Base-by-base conservation (phyloP, 2,797 vertebrate genomes). In the Sylvilagus floridanus region DNA sequence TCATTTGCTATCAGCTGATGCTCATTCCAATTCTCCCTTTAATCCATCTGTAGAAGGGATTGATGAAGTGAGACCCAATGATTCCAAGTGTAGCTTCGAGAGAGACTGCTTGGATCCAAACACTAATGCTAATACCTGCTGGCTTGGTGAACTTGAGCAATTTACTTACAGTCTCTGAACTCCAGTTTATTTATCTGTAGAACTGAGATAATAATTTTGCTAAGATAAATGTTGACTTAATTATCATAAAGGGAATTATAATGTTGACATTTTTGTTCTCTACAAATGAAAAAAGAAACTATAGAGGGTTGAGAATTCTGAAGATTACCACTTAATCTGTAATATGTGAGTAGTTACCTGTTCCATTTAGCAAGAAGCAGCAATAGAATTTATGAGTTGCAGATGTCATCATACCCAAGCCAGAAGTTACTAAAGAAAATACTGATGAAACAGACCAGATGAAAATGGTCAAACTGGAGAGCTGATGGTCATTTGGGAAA, bases 281-380 rank as follows among this genome's bases (percentile, higher is more conserved):
- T 73, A 24, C 88, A 89, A 73, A 72, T 86, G 26, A 71, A 91
- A 91, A 28, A 81, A 69, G 37, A 93, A 78, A 87, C n/a, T 68
- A 42, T 17, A 21, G n/a, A 82, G 32, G 30, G 30, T 26, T 57
- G 35, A 73, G 50, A 57, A 73, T 11, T 30, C 73, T 68, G 35
- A 84, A 84, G 30, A 2, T 83, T 65, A 47, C n/a, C 77, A 54
- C n/a, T 81, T 60, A 86, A 90, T 82, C 54, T 37, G 78, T 9
- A 72, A 14, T 32, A 12, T 9, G 1, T 35, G 42, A 85, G 30
- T 79, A 68, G 19, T 79, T 75, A 28, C 30, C 16, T 71, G 73
- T 66, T 92, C 54, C 35, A 2, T 32, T 89, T 77, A 83, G 37
- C 81, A 84, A 52, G 54, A 79, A 32, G 5, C 24, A 91, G 79